Evolutionary conservation across 2,113 vertebrate species (phyloP).

Genomic region (Megaleporinus macrocephalus): DNA sequence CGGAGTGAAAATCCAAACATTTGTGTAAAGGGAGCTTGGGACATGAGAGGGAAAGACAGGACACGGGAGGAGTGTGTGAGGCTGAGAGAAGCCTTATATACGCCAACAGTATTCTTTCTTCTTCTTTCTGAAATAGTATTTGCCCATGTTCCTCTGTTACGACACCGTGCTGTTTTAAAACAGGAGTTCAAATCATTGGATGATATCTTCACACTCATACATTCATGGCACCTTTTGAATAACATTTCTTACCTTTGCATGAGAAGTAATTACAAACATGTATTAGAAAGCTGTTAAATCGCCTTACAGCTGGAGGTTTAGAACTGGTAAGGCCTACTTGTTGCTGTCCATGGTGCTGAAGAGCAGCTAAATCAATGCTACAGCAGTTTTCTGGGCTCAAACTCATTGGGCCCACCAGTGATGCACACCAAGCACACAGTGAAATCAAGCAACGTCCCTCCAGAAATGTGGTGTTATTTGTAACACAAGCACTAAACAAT

Average conservation of each 20-base stretch:
- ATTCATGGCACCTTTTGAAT: too few species aligned
- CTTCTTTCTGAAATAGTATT: not conserved
- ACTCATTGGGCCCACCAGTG: too few species aligned
- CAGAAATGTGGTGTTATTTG: too few species aligned
- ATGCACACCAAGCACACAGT: too few species aligned
- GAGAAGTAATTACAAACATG: too few species aligned
- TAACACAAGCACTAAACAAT: too few species aligned
- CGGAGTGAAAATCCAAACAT: slow-evolving; percentile 73
- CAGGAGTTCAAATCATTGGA: not conserved
- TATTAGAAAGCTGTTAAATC: not conserved
- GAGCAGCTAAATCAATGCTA: not conserved
- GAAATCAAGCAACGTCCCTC: too few species aligned
- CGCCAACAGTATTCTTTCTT: not conserved
- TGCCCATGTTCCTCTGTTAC: not conserved
- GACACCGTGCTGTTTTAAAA: not conserved
- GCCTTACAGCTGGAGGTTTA: not conserved
- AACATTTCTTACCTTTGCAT: too few species aligned
- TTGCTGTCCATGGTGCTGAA: slow-evolving; percentile 76
- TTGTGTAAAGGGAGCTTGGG: slow-evolving; percentile 64
- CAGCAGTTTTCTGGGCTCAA: too few species aligned
- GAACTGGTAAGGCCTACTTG: slow-evolving; percentile 32
- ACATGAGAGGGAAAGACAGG: slow-evolving; percentile 52
- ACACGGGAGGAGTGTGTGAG: slow-evolving; percentile 9
- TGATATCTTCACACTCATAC: too few species aligned
- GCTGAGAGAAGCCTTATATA: not conserved